Conservation (phyloP, 2,113 vertebrate species). For the Daboia siamensis region DNA sequence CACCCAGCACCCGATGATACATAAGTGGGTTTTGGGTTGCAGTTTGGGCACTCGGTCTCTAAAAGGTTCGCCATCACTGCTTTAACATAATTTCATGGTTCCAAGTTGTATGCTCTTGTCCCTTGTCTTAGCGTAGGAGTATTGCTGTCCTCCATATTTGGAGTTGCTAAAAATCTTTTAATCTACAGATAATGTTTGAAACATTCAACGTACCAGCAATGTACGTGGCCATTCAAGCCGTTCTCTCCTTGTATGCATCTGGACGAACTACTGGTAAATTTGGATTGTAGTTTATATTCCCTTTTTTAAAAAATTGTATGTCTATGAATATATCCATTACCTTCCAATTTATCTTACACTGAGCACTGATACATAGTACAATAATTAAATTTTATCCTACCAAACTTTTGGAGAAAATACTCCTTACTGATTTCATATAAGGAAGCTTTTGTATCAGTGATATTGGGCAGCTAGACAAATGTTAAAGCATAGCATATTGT, state of each 20-base stretch:
- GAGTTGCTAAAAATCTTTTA: not conserved
- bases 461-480: not conserved
- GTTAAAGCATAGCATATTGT: not conserved
- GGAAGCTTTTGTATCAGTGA: not conserved
- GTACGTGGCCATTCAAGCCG: slow-evolving; percentile 54
- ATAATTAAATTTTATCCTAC: not conserved
- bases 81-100: not conserved
- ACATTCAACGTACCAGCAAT: slow-evolving; percentile 45
- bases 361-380: accelerated
- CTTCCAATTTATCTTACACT: accelerated
- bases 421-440: not conserved
- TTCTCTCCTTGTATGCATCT: slow-evolving; percentile 54
- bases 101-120: not conserved
- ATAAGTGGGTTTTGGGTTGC: too few species aligned
- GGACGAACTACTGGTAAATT: slow-evolving; percentile 56
- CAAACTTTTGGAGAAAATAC: not conserved
- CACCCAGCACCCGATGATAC: too few species aligned
- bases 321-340: not conserved
- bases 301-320: not conserved
- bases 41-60: too few species aligned
- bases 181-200: slow-evolving; percentile 55
- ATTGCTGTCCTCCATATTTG: not conserved
- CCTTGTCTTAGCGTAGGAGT: not conserved
- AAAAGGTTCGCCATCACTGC: too few species aligned
- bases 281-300: accelerated